phyloP scores from a whole-genome alignment of 2,888 invertebrate genomes.

The Parnassius apollo region DNA sequence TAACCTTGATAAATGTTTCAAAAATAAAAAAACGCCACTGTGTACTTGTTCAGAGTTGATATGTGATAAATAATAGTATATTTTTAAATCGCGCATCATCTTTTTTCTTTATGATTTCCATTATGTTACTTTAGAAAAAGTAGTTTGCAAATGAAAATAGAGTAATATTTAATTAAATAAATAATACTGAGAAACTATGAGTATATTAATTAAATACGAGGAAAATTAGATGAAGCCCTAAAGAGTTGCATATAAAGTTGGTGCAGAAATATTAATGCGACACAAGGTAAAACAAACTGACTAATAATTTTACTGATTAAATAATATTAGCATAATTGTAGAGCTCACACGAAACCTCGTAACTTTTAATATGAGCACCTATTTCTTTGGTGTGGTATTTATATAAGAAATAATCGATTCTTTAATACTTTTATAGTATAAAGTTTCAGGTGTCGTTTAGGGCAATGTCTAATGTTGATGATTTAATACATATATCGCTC shows the following conservation, averaged over 20 bases:
- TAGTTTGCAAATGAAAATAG: no score
- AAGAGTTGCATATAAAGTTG: slow-evolving; percentile 38
- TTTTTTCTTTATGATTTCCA: no score
- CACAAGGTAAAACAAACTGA: slow-evolving; percentile 57
- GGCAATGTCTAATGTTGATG: no score
- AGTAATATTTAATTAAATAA: slow-evolving; percentile 12
- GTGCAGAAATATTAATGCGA: slow-evolving; percentile 57
- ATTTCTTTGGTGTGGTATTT: slow-evolving; percentile 46
- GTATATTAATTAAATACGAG: slow-evolving; percentile 25
- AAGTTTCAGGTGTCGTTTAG: no score
- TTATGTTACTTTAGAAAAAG: no score
- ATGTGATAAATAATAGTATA: no score
- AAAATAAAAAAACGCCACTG: no score
- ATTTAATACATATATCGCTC: no score
- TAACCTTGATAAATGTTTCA: no score
- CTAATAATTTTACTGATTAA: slow-evolving; percentile 48
- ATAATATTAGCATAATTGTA: slow-evolving; percentile 77
- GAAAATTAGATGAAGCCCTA: slow-evolving; percentile 28
- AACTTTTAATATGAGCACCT: slow-evolving; percentile 69
- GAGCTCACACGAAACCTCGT: slow-evolving; percentile 62
- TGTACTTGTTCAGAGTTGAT: no score
- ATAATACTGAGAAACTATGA: slow-evolving; percentile 12
- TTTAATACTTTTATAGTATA: background rate
- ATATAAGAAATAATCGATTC: slow-evolving; percentile 25
- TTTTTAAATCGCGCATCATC: no score